Conservation (phyloP, 2,113 vertebrate genomes). For the Varanus salvator region DNA sequence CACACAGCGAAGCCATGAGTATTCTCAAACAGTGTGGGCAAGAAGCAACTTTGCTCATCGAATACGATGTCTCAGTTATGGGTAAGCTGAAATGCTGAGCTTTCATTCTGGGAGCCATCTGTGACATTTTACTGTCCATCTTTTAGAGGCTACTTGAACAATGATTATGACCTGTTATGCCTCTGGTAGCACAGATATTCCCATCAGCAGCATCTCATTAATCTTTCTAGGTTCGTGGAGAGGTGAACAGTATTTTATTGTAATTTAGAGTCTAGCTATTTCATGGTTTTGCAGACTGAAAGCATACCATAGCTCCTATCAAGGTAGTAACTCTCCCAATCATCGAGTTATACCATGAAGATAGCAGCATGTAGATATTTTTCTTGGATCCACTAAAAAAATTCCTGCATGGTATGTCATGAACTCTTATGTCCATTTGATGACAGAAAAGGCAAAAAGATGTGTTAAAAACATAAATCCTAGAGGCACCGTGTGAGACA, state of each 20-base stretch:
- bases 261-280: slow-evolving; percentile 56
- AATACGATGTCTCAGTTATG: slow-evolving; percentile 98
- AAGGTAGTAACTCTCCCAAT: slow-evolving; percentile 66
- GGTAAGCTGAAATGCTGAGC: slow-evolving; percentile 76
- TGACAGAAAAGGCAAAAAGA: slow-evolving; percentile 39
- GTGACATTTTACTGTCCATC: slow-evolving; percentile 32
- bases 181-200: slow-evolving; percentile 41
- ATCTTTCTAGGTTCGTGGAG: slow-evolving; percentile 69
- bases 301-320: slow-evolving; percentile 48
- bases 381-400: slow-evolving; percentile 6
- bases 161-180: slow-evolving; percentile 34
- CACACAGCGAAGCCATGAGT: slow-evolving; percentile 94
- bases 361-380: slow-evolving; percentile 58
- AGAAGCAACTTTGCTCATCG: slow-evolving; percentile 93
- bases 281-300: slow-evolving; percentile 56
- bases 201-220: slow-evolving; percentile 51
- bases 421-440: slow-evolving; percentile 47
- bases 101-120: not conserved
- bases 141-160: slow-evolving; percentile 50
- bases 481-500: accelerated
- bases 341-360: slow-evolving; percentile 42
- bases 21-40: slow-evolving; percentile 98
- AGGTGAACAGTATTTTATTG: slow-evolving; percentile 66
- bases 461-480: not conserved
- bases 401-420: slow-evolving; percentile 41